These are phyloP conservation scores for Lineus longissimus DNA, from an alignment of 1,140 invertebrate genomes.

Conservation along the genomic window DNA sequence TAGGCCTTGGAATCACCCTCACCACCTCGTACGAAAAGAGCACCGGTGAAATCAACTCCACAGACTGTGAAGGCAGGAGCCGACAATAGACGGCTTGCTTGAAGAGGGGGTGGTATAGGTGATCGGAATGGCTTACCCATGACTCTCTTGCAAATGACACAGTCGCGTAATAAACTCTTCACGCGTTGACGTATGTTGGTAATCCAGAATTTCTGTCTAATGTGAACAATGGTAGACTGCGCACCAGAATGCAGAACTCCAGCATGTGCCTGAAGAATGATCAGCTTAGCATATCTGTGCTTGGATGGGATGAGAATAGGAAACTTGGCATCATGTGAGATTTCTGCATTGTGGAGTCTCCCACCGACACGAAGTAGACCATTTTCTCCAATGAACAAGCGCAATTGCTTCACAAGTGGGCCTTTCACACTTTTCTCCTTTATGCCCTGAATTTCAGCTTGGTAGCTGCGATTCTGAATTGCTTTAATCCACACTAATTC, in stretches of 20 bases:
- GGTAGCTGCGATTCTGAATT: too few species aligned
- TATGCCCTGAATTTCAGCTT: too few species aligned
- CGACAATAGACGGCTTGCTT: too few species aligned
- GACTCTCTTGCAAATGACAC: neutral
- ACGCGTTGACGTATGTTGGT: neutral
- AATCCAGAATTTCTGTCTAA: neutral
- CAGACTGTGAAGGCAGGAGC: too few species aligned
- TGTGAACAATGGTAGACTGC: neutral
- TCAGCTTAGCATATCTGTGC: neutral
- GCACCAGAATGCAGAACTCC: neutral
- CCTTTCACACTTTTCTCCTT: too few species aligned
- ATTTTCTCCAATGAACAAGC: conserved; percentile 10
- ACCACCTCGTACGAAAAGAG: too few species aligned
- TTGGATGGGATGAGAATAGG: conserved; percentile 14
- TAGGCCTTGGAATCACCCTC: too few species aligned
- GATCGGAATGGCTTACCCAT: too few species aligned
- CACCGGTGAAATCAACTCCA: too few species aligned
- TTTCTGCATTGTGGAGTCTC: conserved; percentile 13
- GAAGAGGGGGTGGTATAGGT: too few species aligned
- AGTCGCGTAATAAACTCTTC: neutral
- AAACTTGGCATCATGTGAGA: conserved; percentile 12
- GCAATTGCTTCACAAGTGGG: too few species aligned
- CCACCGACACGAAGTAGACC: conserved; percentile 11
- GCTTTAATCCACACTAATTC: too few species aligned
- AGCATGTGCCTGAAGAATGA: neutral